Base-by-base conservation (phyloP, 2,888 invertebrate genomes). In the Scelioninae gen. 2 region DNA sequence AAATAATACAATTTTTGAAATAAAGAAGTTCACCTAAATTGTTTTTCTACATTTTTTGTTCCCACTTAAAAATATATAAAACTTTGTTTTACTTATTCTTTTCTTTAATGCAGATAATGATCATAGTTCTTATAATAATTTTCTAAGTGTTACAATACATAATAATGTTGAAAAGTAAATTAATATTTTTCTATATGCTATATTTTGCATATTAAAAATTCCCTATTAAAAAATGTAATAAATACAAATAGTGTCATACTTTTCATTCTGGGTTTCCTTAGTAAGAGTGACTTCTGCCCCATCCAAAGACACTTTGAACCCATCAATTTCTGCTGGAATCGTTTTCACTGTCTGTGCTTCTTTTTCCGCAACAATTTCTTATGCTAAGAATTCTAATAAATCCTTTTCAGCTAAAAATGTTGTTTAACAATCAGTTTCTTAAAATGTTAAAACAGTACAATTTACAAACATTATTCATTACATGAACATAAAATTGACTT, bases 281-380 rank as follows among this genome's bases (percentile, higher is more conserved):
- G 89, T 90, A 68, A 98, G 88, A 22, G 92, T 92, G 2, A 98
- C 93, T 84, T 96, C 95, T 22, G 97, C 93, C 1, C 95, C 95
- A 67, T 94, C 90, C 0, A 92, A 88, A 60, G 91, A 90, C 0
- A 96, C 91, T 63, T 90, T 88, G 84, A 97, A 98, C 1, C 95
- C 96, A 16, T 94, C 92, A 16, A 98, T 83, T 74, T 92, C 91
- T 0, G 91, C 89, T 0, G 96, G 93, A 77, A 95, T 88, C 0
- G 90, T 89, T 85, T 93, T 92, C 11, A 91, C 85, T 83, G 94
- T 94, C 81, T 92, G 93, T 1, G 93, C 91, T 83, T 95, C 94
- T 78, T 94, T 92, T 85, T 98, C 98, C 0, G 95, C 94, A 19
- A 94, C 89, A 75, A 98, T 97, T 88, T 98, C 98, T 82, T 98